These are phyloP conservation scores for Ectemnius cavifrons DNA, from an alignment of 2,888 invertebrate species.

Conservation along the genomic window DNA sequence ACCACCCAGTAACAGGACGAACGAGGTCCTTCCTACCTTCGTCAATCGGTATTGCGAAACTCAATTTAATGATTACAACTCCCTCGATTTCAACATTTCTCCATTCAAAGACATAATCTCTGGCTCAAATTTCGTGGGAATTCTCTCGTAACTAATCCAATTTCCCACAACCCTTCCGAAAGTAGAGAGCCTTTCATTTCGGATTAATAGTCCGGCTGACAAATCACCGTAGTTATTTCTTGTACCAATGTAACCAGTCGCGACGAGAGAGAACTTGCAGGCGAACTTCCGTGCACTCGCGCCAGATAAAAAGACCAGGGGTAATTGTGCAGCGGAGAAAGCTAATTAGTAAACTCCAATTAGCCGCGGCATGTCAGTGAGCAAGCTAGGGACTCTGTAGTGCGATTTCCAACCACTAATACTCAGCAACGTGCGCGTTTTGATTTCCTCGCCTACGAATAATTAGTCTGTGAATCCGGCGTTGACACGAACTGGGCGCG, in stretches of 20 bases:
- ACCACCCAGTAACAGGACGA: slow-evolving; percentile 2
- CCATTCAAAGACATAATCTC: not conserved
- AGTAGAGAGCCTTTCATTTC: not conserved
- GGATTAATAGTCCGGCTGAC: slow-evolving; percentile 2
- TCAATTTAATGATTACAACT: not conserved
- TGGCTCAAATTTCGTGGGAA: no score
- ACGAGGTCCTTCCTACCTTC: not conserved
- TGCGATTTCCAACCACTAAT: slow-evolving; percentile 23
- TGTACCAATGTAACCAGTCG: not conserved
- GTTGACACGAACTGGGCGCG: not conserved
- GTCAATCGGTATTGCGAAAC: no score
- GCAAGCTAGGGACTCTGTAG: slow-evolving; percentile 11
- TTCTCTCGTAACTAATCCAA: not conserved
- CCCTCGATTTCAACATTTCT: slow-evolving; percentile 4
- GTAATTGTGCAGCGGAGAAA: slow-evolving; percentile 53
- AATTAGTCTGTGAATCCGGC: slow-evolving; percentile 28
- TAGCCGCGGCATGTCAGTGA: slow-evolving; percentile 39
- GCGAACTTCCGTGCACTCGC: slow-evolving; percentile 38
- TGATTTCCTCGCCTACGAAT: slow-evolving; percentile 29
- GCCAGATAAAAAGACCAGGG: slow-evolving; percentile 22
- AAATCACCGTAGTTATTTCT: not conserved
- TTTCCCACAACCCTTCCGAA: not conserved
- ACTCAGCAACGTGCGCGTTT: slow-evolving; percentile 17
- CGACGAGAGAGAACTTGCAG: slow-evolving; percentile 28
- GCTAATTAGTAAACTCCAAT: slow-evolving; percentile 58